These are phyloP conservation scores for Pluvialis apricaria DNA, from an alignment of 2,113 vertebrate species.

Conservation along the genomic window DNA sequence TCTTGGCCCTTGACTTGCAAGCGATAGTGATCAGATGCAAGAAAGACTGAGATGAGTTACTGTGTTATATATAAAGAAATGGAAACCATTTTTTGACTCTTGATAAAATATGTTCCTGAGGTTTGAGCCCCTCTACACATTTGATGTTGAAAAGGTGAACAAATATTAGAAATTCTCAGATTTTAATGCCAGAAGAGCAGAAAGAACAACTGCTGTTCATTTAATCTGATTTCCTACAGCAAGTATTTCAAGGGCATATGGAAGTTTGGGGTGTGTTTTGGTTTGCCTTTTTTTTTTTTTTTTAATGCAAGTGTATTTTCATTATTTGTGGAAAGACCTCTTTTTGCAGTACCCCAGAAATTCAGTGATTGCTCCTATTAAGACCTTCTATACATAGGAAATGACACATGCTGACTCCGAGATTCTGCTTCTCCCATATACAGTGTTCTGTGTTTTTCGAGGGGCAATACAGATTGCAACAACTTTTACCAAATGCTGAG, in stretches of 20 bases:
- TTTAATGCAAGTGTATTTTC: not conserved
- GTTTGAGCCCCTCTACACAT: not conserved
- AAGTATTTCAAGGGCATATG: not conserved
- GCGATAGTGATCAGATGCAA: not conserved
- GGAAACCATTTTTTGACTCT: not conserved
- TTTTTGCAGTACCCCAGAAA: not conserved
- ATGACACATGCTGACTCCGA: not conserved
- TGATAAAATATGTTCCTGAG: not conserved
- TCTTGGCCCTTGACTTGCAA: not conserved
- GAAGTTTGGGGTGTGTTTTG: not conserved
- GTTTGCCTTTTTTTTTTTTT: not conserved
- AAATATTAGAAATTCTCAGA: not conserved
- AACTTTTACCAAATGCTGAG: not conserved
- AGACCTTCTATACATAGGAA: not conserved
- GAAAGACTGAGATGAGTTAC: not conserved
- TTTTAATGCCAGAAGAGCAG: not conserved
- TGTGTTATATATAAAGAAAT: not conserved
- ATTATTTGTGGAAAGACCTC: not conserved
- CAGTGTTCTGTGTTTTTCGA: not conserved
- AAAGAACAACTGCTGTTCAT: not conserved
- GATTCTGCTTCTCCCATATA: not conserved
- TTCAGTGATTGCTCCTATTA: not conserved
- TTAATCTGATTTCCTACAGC: not conserved
- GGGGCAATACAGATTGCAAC: not conserved
- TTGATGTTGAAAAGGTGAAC: not conserved